Base-by-base conservation (phyloP, 2,113 vertebrate species). In the Steatornis caripensis region DNA sequence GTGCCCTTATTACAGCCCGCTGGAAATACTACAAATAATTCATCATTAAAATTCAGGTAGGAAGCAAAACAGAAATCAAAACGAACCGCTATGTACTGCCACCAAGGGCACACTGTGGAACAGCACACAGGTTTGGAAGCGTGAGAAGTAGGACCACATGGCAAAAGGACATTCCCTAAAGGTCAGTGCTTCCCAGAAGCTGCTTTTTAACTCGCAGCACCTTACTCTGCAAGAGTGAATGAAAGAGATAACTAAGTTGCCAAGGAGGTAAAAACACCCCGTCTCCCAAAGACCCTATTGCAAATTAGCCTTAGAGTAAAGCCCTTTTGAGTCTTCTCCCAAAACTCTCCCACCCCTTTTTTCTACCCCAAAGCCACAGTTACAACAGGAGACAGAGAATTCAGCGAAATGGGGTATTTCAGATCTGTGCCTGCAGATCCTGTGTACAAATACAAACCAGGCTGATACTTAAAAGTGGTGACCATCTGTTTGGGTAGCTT, bases 401-500 rank as follows among this genome's bases (percentile, higher is more conserved):
- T 37, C 11, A 11, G 49, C 0, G 1, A 9, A 36, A 66, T 0
- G 0, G 7, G 49, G 41, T 51, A 70, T 55, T 83, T 75, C 78
- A 34, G 53, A 10, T 65, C 79, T 48, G 30, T 46, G 58, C 58
- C 45, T 37, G 68, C 21, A 37, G 64, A 34, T 48, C 30, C 48
- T 58, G 58, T 5, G 0, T 46, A 57, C 76, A 39, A 29, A 74
- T 34, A 84, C 6, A n/a, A 90, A 76, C 75, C 85, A 62, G 92
- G 79, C 86, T 89, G 76, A 41, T 70, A 12, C 32, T 74, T 46
- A 1, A 10, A 74, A 95, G 87, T 87, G 94, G 86, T 87, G 90
- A 61, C 89, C 95, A 93, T 96, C 96, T 96, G 95, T 72, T 96
- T 64, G 70, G 34, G 48, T 89, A 89, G 51, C 45, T 87, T 48